Evolutionary conservation across 2,888 invertebrate genomes (phyloP).

Genomic region (Lobophora halterata): DNA sequence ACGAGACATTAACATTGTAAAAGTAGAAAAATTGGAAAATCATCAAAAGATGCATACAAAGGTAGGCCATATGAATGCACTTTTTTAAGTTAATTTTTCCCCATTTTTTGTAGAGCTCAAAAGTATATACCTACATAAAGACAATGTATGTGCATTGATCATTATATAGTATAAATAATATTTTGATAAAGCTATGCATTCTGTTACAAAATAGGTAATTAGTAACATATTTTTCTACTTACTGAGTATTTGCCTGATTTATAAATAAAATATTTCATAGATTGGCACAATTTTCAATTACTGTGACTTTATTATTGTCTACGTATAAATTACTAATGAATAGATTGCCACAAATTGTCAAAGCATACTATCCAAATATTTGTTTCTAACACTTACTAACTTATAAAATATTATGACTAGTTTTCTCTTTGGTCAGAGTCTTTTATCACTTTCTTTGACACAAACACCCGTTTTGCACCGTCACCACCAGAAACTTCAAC

Average conservation of each 20-base stretch:
- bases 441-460: conserved; percentile 22
- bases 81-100: conserved; percentile 5
- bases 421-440: conserved; percentile 30
- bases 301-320: conserved; percentile 17
- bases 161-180: neutral
- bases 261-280: conserved; percentile 1
- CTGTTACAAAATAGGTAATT: conserved; percentile 11
- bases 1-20: conserved; percentile 44
- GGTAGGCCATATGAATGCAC: conserved; percentile 19
- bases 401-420: conserved; percentile 32
- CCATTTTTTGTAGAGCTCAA: neutral
- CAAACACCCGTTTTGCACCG: conserved; percentile 13
- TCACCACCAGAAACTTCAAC: no score
- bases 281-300: conserved; percentile 25
- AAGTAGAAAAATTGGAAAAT: conserved; percentile 54
- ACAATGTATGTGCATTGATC: conserved; percentile 11
- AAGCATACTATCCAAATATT: conserved; percentile 21
- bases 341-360: conserved; percentile 15
- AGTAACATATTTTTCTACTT: no score
- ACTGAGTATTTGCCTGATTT: conserved; percentile 10
- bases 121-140: conserved; percentile 1
- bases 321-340: conserved; percentile 11
- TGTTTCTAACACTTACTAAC: conserved; percentile 18
- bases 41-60: conserved; percentile 13
- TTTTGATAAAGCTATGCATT: neutral